Conservation (phyloP, 1,140 invertebrate genomes). For the Calosoma granatense region DNA sequence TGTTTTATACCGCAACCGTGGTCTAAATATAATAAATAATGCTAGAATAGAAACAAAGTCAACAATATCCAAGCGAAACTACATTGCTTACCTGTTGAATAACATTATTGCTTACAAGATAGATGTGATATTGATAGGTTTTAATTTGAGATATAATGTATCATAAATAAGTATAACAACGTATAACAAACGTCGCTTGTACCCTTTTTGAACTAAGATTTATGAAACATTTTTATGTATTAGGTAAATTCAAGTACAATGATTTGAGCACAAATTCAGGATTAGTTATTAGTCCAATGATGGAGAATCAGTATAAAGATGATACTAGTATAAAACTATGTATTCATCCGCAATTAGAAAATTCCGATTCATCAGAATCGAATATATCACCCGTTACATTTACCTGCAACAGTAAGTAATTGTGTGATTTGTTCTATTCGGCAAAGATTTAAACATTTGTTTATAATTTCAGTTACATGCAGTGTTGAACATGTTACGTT, state of each 20-base stretch:
- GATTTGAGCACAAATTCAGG: slow-evolving; percentile 67
- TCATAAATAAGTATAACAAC: too few relatives aligned
- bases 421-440: not conserved
- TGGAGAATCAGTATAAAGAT: slow-evolving; percentile 63
- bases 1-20: too few relatives aligned
- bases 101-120: too few relatives aligned
- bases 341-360: slow-evolving; percentile 56
- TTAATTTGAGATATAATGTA: too few relatives aligned
- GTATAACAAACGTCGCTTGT: too few relatives aligned
- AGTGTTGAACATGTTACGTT: slow-evolving; percentile 79
- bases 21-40: too few relatives aligned
- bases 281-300: slow-evolving; percentile 69
- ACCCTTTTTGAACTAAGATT: too few relatives aligned
- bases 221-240: slow-evolving; percentile 40
- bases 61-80: slow-evolving; percentile 8
- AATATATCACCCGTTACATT: slow-evolving; percentile 60
- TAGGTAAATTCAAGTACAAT: slow-evolving; percentile 57
- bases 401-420: slow-evolving; percentile 66
- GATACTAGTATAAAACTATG: slow-evolving; percentile 78
- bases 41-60: too few relatives aligned
- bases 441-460: not conserved
- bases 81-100: too few relatives aligned
- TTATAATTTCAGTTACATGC: slow-evolving; percentile 58
- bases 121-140: too few relatives aligned
- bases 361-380: slow-evolving; percentile 33